Evolutionary conservation across 30 jellyfish, hydroid and myxozoan genomes (phyloP).

Genomic region (Pseudorhiza aurosa): DNA sequence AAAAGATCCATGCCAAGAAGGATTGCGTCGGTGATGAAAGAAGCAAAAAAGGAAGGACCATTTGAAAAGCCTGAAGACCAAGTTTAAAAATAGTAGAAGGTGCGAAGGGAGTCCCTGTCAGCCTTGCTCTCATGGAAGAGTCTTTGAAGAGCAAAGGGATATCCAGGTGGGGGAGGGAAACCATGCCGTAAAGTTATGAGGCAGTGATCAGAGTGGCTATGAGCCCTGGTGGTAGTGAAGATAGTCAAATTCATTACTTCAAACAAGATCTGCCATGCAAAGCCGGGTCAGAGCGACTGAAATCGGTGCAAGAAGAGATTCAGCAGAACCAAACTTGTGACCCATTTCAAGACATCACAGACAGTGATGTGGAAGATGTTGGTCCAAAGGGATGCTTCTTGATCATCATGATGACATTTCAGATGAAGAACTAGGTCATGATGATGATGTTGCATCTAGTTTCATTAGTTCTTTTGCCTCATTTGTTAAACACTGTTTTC

Average conservation of each 20-base stretch:
- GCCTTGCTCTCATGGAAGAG: too few species aligned
- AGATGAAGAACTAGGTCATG: conserved; percentile 12
- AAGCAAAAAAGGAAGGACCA: too few species aligned
- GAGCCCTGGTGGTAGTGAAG: conserved; percentile 1
- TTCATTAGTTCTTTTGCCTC: conserved; percentile 6
- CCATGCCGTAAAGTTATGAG: too few species aligned
- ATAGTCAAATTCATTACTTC: neutral
- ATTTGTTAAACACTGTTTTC: conserved; percentile 17
- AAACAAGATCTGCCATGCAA: conserved; percentile 3
- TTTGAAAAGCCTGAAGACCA: too few species aligned
- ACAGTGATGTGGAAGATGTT: conserved; percentile 18
- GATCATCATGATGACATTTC: conserved; percentile 7
- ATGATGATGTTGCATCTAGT: conserved; percentile 18
- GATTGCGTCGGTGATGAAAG: too few species aligned
- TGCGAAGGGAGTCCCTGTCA: too few species aligned
- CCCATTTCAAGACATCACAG: conserved; percentile 21
- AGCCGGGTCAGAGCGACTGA: conserved; percentile 16
- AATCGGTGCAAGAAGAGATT: conserved; percentile 2
- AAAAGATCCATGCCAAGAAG: too few species aligned
- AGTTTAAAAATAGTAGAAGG: too few species aligned
- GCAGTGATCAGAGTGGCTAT: too few species aligned
- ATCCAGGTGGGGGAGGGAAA: too few species aligned
- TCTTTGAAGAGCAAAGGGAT: too few species aligned
- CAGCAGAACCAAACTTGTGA: neutral
- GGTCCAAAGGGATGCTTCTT: neutral